Evolutionary conservation across 2,888 invertebrate species (phyloP).

Genomic region (Eilema caniola): DNA sequence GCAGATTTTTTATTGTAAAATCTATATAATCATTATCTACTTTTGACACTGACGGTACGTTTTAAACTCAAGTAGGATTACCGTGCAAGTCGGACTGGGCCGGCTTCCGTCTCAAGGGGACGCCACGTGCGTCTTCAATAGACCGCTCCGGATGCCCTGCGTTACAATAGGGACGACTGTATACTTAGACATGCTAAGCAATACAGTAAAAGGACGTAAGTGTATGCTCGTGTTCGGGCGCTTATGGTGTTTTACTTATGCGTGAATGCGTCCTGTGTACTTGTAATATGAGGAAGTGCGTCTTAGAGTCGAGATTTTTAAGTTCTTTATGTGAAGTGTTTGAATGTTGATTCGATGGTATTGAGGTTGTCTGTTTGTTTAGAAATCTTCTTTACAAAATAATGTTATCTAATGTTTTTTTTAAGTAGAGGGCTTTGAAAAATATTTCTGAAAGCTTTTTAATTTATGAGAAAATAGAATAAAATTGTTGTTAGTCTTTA

Average conservation of each 20-base stretch:
- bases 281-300: conserved; percentile 51
- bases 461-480: not conserved
- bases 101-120: conserved; percentile 74
- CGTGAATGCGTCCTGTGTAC: conserved; percentile 43
- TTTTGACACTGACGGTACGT: not conserved
- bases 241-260: conserved; percentile 40
- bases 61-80: conserved; percentile 53
- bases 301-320: conserved; percentile 42
- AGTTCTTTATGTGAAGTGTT: conserved; percentile 39
- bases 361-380: conserved; percentile 37
- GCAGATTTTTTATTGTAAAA: too few species aligned
- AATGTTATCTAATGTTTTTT: conserved; percentile 1
- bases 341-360: conserved; percentile 26
- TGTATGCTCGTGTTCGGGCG: conserved; percentile 24
- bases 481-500: not conserved
- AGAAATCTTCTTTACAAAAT: conserved; percentile 21
- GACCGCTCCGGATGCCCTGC: conserved; percentile 74
- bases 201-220: conserved; percentile 38
- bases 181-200: conserved; percentile 56
- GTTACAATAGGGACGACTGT: conserved; percentile 65
- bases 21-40: not conserved
- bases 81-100: conserved; percentile 58
- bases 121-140: conserved; percentile 81
- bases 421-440: not conserved
- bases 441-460: not conserved